phyloP scores from a whole-genome alignment of 2,888 invertebrate genomes.

The Meloe dianella region DNA sequence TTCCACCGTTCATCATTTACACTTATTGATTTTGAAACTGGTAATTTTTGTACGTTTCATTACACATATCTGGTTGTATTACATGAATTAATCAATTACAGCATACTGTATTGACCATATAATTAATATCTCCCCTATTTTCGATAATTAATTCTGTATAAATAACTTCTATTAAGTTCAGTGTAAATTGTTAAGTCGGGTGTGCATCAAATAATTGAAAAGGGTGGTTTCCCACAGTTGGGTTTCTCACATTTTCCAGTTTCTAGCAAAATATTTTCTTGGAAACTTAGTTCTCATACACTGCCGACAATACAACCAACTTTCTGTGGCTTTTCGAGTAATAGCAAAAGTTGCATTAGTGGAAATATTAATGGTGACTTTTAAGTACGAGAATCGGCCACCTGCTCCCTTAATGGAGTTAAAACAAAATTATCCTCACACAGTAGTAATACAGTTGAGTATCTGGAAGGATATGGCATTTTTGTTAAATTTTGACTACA shows the following conservation, averaged over 20 bases:
- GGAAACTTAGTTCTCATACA: too few species aligned
- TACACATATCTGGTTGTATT: background rate
- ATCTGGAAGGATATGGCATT: background rate
- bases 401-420: conserved; percentile 8
- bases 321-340: background rate
- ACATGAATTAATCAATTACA: conserved; percentile 7
- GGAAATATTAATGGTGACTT: conserved; percentile 16
- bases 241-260: too few species aligned
- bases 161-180: background rate
- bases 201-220: background rate
- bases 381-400: conserved; percentile 9
- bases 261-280: too few species aligned
- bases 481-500: too few species aligned
- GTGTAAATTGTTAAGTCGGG: background rate
- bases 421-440: too few species aligned
- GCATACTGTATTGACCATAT: conserved; percentile 22
- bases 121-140: background rate
- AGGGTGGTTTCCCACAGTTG: background rate
- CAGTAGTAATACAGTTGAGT: background rate
- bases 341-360: background rate
- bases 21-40: background rate
- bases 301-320: background rate
- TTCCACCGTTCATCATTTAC: background rate
- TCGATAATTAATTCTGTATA: background rate
- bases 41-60: background rate